Percentiles rank a stretch among this genome's conserved stretches.
Evolutionary conservation across 2,888 invertebrate genomes (phyloP).

Genomic region (Orchestes rusci): DNA sequence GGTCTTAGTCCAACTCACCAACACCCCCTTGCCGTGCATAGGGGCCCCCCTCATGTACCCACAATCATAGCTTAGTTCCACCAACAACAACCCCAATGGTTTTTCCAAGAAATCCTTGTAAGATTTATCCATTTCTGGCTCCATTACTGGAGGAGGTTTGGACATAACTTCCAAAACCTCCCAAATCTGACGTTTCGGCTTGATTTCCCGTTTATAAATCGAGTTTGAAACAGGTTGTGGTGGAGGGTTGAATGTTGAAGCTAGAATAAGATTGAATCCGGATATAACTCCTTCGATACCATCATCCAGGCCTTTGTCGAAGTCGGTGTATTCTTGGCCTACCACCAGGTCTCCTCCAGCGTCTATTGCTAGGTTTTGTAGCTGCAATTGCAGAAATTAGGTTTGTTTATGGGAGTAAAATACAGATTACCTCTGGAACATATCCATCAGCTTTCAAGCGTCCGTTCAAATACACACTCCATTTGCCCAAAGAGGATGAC

Average conservation of each 20-base stretch:
- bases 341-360: slow-evolving; percentile 57
- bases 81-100: slow-evolving; percentile 44
- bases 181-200: slow-evolving; percentile 13
- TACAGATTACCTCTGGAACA: slow-evolving; percentile 12
- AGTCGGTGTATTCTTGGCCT: slow-evolving; percentile 63
- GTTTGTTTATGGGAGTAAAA: not conserved
- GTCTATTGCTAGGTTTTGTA: slow-evolving; percentile 49
- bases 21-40: slow-evolving; percentile 43
- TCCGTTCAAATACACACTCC: slow-evolving; percentile 57
- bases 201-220: slow-evolving; percentile 7
- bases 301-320: slow-evolving; percentile 56
- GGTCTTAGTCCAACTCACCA: slow-evolving; percentile 60
- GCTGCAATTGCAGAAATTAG: slow-evolving; percentile 44
- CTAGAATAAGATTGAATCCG: slow-evolving; percentile 57
- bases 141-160: slow-evolving; percentile 6
- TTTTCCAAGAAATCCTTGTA: slow-evolving; percentile 22
- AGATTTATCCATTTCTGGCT: not conserved
- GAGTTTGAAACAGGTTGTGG: slow-evolving; percentile 1
- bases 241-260: slow-evolving; percentile 47
- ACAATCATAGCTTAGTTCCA: slow-evolving; percentile 46
- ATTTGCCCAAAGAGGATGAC: slow-evolving; percentile 53
- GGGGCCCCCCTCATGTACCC: slow-evolving; percentile 47
- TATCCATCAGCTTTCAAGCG: slow-evolving; percentile 38
- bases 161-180: slow-evolving; percentile 8
- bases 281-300: slow-evolving; percentile 63